Evolutionary conservation across 2,797 vertebrate genomes (phyloP).

Genomic region (Pygocentrus nattereri): DNA sequence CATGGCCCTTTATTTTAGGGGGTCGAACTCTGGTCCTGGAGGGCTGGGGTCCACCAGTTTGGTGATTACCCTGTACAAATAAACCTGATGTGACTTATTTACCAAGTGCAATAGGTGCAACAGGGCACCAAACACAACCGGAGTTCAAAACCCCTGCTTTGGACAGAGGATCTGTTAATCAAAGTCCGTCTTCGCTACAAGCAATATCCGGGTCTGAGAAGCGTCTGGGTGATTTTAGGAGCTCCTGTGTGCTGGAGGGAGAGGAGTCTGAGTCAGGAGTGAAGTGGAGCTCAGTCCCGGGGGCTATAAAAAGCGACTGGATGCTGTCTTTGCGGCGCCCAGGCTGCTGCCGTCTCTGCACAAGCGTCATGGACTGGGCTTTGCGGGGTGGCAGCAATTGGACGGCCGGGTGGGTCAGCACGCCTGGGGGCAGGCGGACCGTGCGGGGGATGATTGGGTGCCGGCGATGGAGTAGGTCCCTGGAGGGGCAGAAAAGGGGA

Average conservation of each 20-base stretch:
- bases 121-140: background rate
- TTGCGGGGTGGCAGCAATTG: background rate
- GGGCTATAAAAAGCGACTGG: constrained; percentile 84
- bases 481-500: constrained; percentile 61
- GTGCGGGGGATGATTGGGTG: constrained; percentile 88
- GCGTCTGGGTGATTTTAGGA: constrained; percentile 75
- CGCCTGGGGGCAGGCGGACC: constrained; percentile 84
- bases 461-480: constrained; percentile 82
- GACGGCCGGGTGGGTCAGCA: constrained; percentile 61
- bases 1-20: background rate
- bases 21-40: background rate
- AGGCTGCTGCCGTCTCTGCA: constrained; percentile 80
- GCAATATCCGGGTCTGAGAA: constrained; percentile 89
- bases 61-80: background rate
- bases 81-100: background rate
- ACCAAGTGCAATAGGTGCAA: background rate
- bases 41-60: background rate
- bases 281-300: constrained; percentile 65
- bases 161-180: constrained; percentile 15
- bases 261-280: constrained; percentile 65
- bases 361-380: constrained; percentile 42
- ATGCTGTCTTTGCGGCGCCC: constrained; percentile 87
- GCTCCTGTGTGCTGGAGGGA: constrained; percentile 56
- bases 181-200: constrained; percentile 72
- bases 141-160: background rate